Base-by-base conservation (phyloP, 2,888 invertebrate species). In the Eubasilissa splendida region DNA sequence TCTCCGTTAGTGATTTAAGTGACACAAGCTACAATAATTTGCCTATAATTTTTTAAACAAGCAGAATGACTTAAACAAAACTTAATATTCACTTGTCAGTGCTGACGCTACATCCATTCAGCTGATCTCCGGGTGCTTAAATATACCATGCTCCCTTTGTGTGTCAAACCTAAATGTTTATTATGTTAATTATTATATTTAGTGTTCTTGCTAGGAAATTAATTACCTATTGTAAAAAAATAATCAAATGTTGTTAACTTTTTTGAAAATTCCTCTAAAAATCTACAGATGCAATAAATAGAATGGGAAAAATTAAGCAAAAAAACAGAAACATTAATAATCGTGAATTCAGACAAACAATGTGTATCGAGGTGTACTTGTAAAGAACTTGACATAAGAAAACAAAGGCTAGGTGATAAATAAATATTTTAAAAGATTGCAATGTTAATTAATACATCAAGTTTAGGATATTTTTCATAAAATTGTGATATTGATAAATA, bases 51-150 rank as follows among this genome's bases (percentile, higher is more conserved):
- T 68, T 42, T 53, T 54, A 14, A 74, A 73, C 10, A 74, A 74
- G 74, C 74, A 14, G 22, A 74, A 59, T 71, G 56, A 74, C 42
- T 59, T 70, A 22, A 42, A 70, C 53, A 54, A 54, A 70, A 70
- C 70, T 52, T 22, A 74, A 74, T 74, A 74, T 74, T 74, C 74
- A 74, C 74, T 58, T 74, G 12, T 59, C 42, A 74, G 59, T 74
- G 74, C 54, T 59, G 74, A 31, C n/a, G 63, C 22, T 14, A 11
- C 22, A n/a, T 58, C 54, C 53, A 14, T 59, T 74, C 42, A 54
- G 33, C 33, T 33, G 74, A 59, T 33, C 56, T 54, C 71, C 33
- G 2, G 33, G 42, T 31, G 63, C 10, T 10, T 11, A 14, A 63
- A 71, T 14, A 50, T 74, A 74, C 74, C 59, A 50, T 74, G 42